Conservation (phyloP, 2,113 vertebrate species). For the Bufo bufo region DNA sequence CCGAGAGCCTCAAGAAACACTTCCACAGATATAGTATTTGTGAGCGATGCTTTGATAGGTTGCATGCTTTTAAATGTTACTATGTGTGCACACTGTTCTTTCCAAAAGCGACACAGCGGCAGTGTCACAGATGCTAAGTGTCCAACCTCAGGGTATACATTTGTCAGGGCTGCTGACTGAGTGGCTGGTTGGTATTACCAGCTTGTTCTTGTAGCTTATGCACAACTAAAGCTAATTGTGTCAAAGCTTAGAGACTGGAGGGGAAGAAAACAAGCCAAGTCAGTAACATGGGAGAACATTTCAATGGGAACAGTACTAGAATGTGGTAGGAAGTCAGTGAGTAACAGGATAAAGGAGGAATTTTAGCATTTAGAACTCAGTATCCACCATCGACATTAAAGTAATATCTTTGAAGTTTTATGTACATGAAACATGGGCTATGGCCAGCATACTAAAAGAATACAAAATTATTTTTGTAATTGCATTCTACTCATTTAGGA, state of each 20-base stretch:
- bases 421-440: background rate
- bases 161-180: background rate
- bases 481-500: too few relatives aligned
- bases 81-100: background rate
- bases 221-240: constrained; percentile 14
- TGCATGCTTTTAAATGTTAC: background rate
- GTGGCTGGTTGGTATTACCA: constrained; percentile 14
- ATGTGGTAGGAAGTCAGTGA: background rate
- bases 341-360: background rate
- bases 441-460: background rate
- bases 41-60: background rate
- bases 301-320: background rate
- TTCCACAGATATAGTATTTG: background rate
- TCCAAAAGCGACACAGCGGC: background rate
- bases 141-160: constrained; percentile 7
- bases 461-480: too few relatives aligned
- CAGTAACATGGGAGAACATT: background rate
- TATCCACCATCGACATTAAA: background rate
- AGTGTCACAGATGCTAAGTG: constrained; percentile 8
- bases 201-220: background rate
- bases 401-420: background rate
- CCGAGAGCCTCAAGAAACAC: too few relatives aligned
- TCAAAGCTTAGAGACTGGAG: background rate
- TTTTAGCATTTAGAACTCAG: background rate
- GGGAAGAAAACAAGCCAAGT: constrained; percentile 4